Percentiles rank a stretch among this genome's conserved stretches.
Evolutionary conservation across 1,140 invertebrate genomes (phyloP).

Genomic region (Elymnias hypermnestra): DNA sequence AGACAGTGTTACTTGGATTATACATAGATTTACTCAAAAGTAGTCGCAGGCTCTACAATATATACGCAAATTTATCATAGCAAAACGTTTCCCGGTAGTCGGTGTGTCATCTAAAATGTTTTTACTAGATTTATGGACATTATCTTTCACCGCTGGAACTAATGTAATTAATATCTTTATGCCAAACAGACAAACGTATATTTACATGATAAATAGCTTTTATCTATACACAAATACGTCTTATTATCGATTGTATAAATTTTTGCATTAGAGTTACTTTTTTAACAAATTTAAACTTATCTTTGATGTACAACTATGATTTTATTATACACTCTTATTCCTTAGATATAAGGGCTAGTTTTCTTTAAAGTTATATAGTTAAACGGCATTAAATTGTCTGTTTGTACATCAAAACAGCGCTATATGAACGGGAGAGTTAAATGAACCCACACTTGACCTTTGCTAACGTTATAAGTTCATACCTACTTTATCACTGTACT

Average conservation of each 20-base stretch:
- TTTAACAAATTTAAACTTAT: too few species aligned
- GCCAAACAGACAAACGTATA: slow-evolving; percentile 2
- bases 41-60: too few species aligned
- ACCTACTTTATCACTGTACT: slow-evolving; percentile 19
- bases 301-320: too few species aligned
- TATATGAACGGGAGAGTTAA: slow-evolving; percentile 39
- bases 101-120: slow-evolving; percentile 25
- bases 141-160: slow-evolving; percentile 27
- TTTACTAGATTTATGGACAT: slow-evolving; percentile 25
- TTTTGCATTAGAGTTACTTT: slow-evolving; percentile 6
- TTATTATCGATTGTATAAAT: slow-evolving; percentile 6
- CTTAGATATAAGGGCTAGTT: slow-evolving; percentile 2
- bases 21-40: too few species aligned
- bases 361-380: not conserved
- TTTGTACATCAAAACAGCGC: slow-evolving; percentile 24
- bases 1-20: too few species aligned
- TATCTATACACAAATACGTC: slow-evolving; percentile 1
- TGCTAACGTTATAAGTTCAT: slow-evolving; percentile 30
- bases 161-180: slow-evolving; percentile 30
- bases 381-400: not conserved
- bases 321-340: slow-evolving; percentile 7
- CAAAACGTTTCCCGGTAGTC: slow-evolving; percentile 25
- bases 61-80: slow-evolving; percentile 13
- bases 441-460: slow-evolving; percentile 55
- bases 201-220: slow-evolving; percentile 9